These are phyloP conservation scores for Drosophila anomalipes DNA, from an alignment of 2,888 invertebrate species.

Conservation along the genomic window DNA sequence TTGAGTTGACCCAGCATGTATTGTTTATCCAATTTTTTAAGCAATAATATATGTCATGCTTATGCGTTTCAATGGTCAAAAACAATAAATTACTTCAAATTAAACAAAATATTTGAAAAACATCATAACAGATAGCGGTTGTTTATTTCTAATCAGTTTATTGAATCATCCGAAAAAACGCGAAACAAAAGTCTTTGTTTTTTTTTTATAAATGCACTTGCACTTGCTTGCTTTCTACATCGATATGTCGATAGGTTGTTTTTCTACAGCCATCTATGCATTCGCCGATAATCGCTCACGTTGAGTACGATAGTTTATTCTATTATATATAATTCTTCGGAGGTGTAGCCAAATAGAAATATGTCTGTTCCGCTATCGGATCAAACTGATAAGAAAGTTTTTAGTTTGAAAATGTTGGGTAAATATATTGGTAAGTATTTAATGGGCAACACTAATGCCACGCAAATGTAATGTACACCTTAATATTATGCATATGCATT, in stretches of 20 bases:
- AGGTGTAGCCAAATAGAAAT: neutral
- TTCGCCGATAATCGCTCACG: neutral
- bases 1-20: neutral
- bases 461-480: neutral
- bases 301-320: neutral
- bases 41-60: slow-evolving; percentile 16
- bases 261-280: neutral
- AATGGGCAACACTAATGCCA: neutral
- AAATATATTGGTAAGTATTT: slow-evolving; percentile 47
- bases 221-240: slow-evolving; percentile 36
- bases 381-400: slow-evolving; percentile 14
- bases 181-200: slow-evolving; percentile 29
- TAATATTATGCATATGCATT: neutral
- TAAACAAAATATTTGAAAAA: neutral
- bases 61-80: neutral
- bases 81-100: slow-evolving; percentile 11
- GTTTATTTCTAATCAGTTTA: neutral
- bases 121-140: neutral
- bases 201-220: slow-evolving; percentile 50
- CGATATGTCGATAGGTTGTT: slow-evolving; percentile 9
- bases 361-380: slow-evolving; percentile 36
- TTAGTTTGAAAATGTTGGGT: slow-evolving; percentile 42
- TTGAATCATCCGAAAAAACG: neutral
- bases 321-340: too few species aligned
- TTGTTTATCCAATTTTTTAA: slow-evolving; percentile 26